phyloP scores from a whole-genome alignment of 2,113 vertebrate genomes.

The Glaucomys volans region DNA sequence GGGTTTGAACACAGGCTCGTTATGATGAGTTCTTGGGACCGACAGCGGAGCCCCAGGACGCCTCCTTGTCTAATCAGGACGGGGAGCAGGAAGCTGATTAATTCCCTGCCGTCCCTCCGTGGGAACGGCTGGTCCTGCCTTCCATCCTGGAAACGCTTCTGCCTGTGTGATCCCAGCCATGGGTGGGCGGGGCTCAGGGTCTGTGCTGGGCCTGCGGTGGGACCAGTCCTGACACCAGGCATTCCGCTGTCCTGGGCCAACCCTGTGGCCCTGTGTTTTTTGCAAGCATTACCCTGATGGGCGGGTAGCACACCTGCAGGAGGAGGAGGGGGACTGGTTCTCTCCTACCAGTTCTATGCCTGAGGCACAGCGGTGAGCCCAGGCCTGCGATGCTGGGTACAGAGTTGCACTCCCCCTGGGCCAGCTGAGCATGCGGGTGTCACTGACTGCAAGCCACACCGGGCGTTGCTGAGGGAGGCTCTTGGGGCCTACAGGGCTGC shows the following conservation, averaged over 20 bases:
- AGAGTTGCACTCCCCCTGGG: accelerated
- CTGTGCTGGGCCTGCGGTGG: background rate
- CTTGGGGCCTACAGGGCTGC: background rate
- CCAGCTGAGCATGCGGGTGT: background rate
- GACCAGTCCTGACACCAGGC: accelerated
- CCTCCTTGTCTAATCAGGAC: constrained; percentile 91
- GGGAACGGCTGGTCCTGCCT: constrained; percentile 68
- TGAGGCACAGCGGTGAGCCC: accelerated
- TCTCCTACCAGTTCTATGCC: background rate
- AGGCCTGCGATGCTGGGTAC: too few species aligned
- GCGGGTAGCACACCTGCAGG: background rate
- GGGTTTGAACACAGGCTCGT: constrained; percentile 82
- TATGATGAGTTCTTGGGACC: constrained; percentile 86
- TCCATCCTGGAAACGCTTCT: constrained; percentile 43
- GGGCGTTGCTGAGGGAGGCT: background rate
- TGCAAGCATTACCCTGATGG: background rate
- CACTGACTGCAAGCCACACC: too few species aligned
- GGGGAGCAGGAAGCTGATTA: constrained; percentile 89
- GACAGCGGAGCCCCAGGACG: constrained; percentile 88
- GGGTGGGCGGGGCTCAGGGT: background rate
- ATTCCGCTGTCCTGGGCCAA: background rate
- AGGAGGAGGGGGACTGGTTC: background rate
- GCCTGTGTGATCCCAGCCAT: constrained; percentile 26
- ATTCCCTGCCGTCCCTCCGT: constrained; percentile 82
- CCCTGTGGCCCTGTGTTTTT: background rate